Conservation (phyloP, 2,113 vertebrate genomes). For the Labeo catla region DNA sequence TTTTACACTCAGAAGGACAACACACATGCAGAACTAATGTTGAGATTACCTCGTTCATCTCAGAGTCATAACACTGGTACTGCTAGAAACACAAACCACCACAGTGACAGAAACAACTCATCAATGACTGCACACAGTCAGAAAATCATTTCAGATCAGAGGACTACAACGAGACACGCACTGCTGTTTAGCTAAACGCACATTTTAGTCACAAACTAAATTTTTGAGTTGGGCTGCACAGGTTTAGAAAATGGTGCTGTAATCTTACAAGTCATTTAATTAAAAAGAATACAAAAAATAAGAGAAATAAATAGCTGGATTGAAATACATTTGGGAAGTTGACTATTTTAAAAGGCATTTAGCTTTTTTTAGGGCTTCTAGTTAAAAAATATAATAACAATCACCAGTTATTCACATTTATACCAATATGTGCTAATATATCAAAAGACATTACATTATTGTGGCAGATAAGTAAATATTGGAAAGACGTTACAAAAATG, state of each 20-base stretch:
- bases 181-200: not conserved
- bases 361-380: not conserved
- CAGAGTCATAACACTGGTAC: conserved; percentile 95
- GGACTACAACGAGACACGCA: too few relatives aligned
- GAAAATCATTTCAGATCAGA: not conserved
- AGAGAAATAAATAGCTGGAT: too few relatives aligned
- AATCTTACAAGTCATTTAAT: too few relatives aligned
- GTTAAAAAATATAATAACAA: not conserved
- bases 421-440: not conserved
- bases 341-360: too few relatives aligned
- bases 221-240: too few relatives aligned
- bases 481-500: not conserved
- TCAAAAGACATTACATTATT: not conserved
- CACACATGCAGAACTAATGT: not conserved
- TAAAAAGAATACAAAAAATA: too few relatives aligned
- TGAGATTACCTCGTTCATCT: conserved; percentile 90
- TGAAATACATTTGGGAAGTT: too few relatives aligned
- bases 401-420: not conserved
- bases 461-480: not conserved
- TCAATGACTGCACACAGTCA: not conserved
- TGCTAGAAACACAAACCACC: conserved; percentile 83
- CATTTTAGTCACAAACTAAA: not conserved
- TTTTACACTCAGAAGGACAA: not conserved
- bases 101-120: conserved; percentile 33
- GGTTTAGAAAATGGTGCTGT: too few relatives aligned